Conservation (phyloP, 2,888 invertebrate genomes). For the Euzophera pinguis region DNA sequence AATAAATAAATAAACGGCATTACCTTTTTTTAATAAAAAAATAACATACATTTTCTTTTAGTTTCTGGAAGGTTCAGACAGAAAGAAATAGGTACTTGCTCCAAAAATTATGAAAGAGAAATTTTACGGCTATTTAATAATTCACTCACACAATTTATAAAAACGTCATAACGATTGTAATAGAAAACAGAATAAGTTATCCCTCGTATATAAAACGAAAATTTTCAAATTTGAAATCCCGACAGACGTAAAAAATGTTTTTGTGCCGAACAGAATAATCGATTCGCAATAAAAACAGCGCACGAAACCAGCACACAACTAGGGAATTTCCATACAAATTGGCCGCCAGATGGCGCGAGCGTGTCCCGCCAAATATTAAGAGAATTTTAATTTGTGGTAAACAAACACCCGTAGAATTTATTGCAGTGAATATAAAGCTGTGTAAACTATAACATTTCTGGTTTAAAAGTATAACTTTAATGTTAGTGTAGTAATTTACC, state of each 20-base stretch:
- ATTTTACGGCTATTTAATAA: too few species aligned
- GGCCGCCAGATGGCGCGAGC: constrained; percentile 12
- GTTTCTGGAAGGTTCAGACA: too few species aligned
- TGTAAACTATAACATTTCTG: background rate
- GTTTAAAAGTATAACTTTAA: background rate
- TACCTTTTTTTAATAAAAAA: too few species aligned
- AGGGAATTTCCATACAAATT: constrained; percentile 25
- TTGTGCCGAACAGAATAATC: background rate
- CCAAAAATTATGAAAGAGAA: too few species aligned
- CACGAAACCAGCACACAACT: constrained; percentile 6
- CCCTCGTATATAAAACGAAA: background rate
- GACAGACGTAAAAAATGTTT: background rate
- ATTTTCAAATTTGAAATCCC: background rate
- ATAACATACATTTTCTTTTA: too few species aligned
- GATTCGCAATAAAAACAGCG: background rate
- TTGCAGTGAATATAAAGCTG: background rate
- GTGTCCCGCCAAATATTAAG: constrained; percentile 22
- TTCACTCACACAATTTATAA: too few species aligned
- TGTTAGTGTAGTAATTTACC: too few species aligned
- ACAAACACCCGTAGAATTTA: background rate
- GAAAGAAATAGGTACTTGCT: too few species aligned
- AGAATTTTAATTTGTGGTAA: constrained; percentile 25
- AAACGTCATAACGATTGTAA: too few species aligned
- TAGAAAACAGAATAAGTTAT: too few species aligned
- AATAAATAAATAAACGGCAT: too few species aligned